phyloP scores from a whole-genome alignment of 92 coral and sea anemone species.

The Blastomussa wellsi region DNA sequence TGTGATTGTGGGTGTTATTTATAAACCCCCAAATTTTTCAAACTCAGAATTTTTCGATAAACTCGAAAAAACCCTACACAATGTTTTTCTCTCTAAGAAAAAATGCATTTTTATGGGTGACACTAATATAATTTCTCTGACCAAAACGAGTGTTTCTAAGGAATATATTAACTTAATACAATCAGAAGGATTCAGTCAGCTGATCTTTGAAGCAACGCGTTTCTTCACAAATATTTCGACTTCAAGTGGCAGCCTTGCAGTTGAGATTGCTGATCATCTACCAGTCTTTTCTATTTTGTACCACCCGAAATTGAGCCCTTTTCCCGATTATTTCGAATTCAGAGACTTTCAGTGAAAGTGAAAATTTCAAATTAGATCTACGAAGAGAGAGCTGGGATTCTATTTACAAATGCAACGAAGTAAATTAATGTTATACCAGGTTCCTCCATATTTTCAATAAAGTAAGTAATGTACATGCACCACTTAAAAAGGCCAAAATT shows the following conservation, averaged over 20 bases:
- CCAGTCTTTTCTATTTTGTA: constrained; percentile 35
- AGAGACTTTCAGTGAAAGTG: constrained; percentile 35
- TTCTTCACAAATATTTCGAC: constrained; percentile 16
- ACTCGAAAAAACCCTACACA: constrained; percentile 34
- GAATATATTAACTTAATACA: constrained; percentile 32
- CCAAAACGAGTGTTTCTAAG: constrained; percentile 31
- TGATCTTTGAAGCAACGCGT: constrained; percentile 37
- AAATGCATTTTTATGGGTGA: constrained; percentile 41
- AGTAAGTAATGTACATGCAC: no score
- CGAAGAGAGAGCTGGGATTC: constrained; percentile 44
- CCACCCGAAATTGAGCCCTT: constrained; percentile 27
- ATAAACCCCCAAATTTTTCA: constrained; percentile 47
- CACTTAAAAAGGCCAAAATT: no score
- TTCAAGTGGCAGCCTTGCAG: constrained; percentile 50
- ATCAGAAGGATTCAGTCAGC: constrained; percentile 46
- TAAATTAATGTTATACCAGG: constrained; percentile 32
- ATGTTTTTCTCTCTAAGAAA: constrained; percentile 27
- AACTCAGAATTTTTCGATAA: constrained; percentile 44
- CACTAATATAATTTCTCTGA: constrained; percentile 23
- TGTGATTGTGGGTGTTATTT: constrained; percentile 41
- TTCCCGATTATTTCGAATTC: constrained; percentile 40
- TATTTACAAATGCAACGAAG: constrained; percentile 36
- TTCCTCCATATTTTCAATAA: no score
- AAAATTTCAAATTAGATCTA: constrained; percentile 21
- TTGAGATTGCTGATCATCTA: constrained; percentile 44